Evolutionary conservation across 1,140 invertebrate genomes (phyloP), one percentile per base, ranked within the genome.

Genomic region (Eriosoma lanigerum): DNA sequence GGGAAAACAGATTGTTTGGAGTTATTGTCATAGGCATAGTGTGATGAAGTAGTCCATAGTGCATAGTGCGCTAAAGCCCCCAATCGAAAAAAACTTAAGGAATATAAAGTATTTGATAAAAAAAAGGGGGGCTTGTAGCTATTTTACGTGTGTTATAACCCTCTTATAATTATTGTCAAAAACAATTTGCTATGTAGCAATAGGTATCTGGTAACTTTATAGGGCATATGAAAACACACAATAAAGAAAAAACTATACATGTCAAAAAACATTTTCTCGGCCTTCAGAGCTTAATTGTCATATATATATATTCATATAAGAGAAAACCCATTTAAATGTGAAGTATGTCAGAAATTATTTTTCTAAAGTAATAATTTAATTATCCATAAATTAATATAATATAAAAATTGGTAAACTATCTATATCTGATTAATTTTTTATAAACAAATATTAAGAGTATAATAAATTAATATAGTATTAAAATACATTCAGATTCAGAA

Each of bases 201-300:
- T 87, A 89, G n/a, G n/a, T n/a, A n/a, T n/a, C n/a, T n/a, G n/a
- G n/a, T n/a, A n/a, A n/a, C 62, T 83, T 91, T 29, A 84, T 87
- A 81, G 84, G 91, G 13, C 93, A 94, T 86, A 85, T 92, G 58
- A 86, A 89, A 5, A 90, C 90, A 44, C 92, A 93, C 85, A 91
- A 90, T 2, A 91, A 91, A 17, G 91, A 93, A 84, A 89, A n/a
- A 91, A 81, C 90, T 91, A 3, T 93, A 89, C 83, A 89, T 94
- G 93, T 84, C 91, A 91, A 0, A 92, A 92, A 84, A 89, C 73
- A 13, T 84, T 84, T 24, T 70, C 81, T 84, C 92, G 81, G 86
- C 93, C 68, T 92, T 94, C 85, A 92, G 92, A n/a, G 91, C 92
- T 84, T 21, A 72, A 83, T 26, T 82, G 81, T 60, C 84, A 85